These are phyloP conservation scores for Protaetia brevitarsis DNA, from an alignment of 1,140 invertebrate genomes.

Conservation along the genomic window DNA sequence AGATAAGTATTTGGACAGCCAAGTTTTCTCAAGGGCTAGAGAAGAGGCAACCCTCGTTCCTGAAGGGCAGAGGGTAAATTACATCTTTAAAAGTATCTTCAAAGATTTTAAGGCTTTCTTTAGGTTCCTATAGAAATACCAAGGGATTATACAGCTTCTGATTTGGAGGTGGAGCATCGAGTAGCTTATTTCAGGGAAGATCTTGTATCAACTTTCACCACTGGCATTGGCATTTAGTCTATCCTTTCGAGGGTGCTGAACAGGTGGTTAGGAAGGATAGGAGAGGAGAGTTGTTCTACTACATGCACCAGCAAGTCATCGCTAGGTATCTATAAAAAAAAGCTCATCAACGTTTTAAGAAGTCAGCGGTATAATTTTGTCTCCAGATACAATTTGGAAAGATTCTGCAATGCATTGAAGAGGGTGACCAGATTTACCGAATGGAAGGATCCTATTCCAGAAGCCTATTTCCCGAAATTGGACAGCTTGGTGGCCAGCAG, in stretches of 20 bases:
- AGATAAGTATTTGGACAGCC: slow-evolving; percentile 70
- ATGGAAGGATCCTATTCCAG: slow-evolving; percentile 59
- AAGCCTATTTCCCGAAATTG: slow-evolving; percentile 71
- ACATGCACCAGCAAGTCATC: slow-evolving; percentile 72
- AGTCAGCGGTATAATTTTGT: background rate
- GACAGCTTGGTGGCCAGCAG: slow-evolving; percentile 62
- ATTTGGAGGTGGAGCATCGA: slow-evolving; percentile 70
- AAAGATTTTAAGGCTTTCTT: background rate
- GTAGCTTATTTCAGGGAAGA: slow-evolving; percentile 73
- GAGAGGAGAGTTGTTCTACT: slow-evolving; percentile 71
- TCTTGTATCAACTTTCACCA: slow-evolving; percentile 70
- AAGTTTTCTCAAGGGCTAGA: slow-evolving; percentile 61
- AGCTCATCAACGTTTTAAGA: background rate
- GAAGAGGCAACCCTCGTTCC: slow-evolving; percentile 64
- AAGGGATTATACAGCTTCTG: slow-evolving; percentile 67
- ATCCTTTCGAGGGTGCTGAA: slow-evolving; percentile 61
- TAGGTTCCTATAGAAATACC: slow-evolving; percentile 64
- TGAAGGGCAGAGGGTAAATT: slow-evolving; percentile 59
- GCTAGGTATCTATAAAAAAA: slow-evolving; percentile 48
- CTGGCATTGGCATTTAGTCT: slow-evolving; percentile 81
- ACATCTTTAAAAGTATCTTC: background rate
- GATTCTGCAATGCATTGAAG: slow-evolving; percentile 59
- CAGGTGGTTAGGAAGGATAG: slow-evolving; percentile 63
- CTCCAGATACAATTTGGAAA: slow-evolving; percentile 64
- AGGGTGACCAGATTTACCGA: slow-evolving; percentile 59